Conservation (phyloP, 2,888 invertebrate genomes). For the Epinotia nisella region DNA sequence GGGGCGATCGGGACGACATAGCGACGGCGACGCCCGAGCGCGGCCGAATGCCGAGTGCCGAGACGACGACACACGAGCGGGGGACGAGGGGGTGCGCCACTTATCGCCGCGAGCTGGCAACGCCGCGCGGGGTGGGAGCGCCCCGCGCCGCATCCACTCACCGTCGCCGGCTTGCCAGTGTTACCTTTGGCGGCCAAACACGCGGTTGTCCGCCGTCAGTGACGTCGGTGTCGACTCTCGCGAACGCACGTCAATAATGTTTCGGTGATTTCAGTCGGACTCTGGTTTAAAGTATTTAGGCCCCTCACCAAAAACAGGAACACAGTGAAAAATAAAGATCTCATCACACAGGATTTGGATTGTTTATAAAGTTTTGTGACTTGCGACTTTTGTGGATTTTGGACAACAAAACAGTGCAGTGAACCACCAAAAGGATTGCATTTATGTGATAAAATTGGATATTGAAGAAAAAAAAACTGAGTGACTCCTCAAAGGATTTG, state of each 20-base stretch:
- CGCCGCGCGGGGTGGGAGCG: slow-evolving; percentile 82
- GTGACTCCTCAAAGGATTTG: slow-evolving; percentile 61
- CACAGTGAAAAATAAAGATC: slow-evolving; percentile 87
- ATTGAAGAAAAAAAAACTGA: slow-evolving; percentile 63
- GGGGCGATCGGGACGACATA: slow-evolving; percentile 73
- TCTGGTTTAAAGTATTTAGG: slow-evolving; percentile 82
- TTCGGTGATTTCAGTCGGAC: slow-evolving; percentile 81
- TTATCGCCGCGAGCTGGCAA: slow-evolving; percentile 84
- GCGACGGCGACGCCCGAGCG: slow-evolving; percentile 80
- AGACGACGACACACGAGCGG: slow-evolving; percentile 78
- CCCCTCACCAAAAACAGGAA: slow-evolving; percentile 87
- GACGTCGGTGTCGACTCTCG: slow-evolving; percentile 83
- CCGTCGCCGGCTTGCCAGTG: slow-evolving; percentile 86
- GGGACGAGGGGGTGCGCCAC: slow-evolving; percentile 84
- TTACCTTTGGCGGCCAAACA: slow-evolving; percentile 86
- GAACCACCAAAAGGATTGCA: slow-evolving; percentile 76
- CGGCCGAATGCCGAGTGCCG: slow-evolving; percentile 78
- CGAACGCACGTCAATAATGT: slow-evolving; percentile 83
- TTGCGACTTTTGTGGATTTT: slow-evolving; percentile 75
- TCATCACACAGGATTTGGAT: slow-evolving; percentile 78
- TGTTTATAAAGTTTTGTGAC: slow-evolving; percentile 70
- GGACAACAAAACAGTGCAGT: slow-evolving; percentile 76
- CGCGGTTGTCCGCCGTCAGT: slow-evolving; percentile 81
- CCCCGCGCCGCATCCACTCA: slow-evolving; percentile 86
- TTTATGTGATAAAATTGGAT: slow-evolving; percentile 71